phyloP scores from a whole-genome alignment of 2,113 vertebrate species.

The Mohoua ochrocephala region DNA sequence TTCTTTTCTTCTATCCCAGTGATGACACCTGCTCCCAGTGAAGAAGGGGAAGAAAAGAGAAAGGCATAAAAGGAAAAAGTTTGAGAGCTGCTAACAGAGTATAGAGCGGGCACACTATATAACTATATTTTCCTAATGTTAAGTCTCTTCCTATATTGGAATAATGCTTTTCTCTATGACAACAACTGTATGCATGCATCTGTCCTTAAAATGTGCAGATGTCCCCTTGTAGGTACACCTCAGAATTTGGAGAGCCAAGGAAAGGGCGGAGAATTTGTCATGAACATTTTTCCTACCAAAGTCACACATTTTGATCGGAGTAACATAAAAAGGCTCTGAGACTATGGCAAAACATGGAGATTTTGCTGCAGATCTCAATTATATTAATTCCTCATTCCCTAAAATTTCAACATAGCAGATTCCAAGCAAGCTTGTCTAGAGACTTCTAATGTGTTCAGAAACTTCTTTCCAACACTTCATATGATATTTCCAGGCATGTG shows the following conservation, averaged over 20 bases:
- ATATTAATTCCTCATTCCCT: background rate
- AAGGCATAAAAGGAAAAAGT: background rate
- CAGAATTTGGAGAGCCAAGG: background rate
- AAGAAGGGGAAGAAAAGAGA: background rate
- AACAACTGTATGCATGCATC: background rate
- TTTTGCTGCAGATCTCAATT: background rate
- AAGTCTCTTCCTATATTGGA: background rate
- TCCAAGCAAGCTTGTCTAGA: background rate
- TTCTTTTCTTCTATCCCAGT: background rate
- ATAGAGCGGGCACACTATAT: background rate
- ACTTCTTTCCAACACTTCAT: constrained; percentile 31
- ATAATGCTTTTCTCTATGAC: background rate
- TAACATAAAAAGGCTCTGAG: background rate
- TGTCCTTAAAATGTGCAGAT: background rate
- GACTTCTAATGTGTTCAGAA: background rate
- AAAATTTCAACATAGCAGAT: background rate
- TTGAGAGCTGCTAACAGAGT: background rate
- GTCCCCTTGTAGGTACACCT: background rate
- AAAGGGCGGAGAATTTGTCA: background rate
- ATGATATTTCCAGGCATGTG: constrained; percentile 41
- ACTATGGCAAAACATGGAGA: background rate
- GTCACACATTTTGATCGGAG: background rate
- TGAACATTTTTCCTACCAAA: background rate
- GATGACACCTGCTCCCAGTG: background rate
- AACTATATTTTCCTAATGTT: background rate